Percentiles rank a stretch among this genome's conserved stretches.
These are phyloP conservation scores for Nyctalus aviator DNA, from an alignment of 2,797 vertebrate genomes.

Conservation along the genomic window DNA sequence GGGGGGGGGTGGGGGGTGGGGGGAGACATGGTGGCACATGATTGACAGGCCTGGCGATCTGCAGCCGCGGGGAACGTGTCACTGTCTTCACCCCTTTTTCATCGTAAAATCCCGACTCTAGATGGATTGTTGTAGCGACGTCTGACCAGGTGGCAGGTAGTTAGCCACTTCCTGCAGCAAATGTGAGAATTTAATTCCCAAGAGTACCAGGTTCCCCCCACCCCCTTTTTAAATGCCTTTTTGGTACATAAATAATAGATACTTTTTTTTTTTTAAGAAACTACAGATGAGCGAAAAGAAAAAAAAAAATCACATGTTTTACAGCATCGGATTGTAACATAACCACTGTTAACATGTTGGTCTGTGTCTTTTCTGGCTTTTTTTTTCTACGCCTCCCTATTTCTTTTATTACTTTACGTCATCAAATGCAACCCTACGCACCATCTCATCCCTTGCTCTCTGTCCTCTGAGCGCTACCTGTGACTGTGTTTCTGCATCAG, in stretches of 20 bases:
- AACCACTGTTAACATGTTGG: conserved; percentile 67
- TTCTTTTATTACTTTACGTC: neutral
- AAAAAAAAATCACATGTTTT: conserved; percentile 34
- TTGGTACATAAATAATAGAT: conserved; percentile 50
- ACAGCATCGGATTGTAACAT: conserved; percentile 7
- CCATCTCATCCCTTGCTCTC: neutral
- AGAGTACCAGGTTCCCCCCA: conserved; percentile 60
- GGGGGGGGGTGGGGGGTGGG: neutral
- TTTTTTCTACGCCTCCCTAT: neutral
- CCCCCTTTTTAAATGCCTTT: conserved; percentile 23
- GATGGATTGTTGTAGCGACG: conserved; percentile 79
- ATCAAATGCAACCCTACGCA: neutral
- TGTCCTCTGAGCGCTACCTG: neutral
- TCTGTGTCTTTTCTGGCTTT: neutral
- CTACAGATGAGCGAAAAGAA: conserved; percentile 48
- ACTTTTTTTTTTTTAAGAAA: conserved; percentile 38
- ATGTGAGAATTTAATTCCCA: conserved; percentile 64
- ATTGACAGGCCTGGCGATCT: conserved; percentile 63
- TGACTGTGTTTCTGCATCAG: neutral
- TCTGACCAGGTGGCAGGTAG: conserved; percentile 80
- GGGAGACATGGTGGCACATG: conserved; percentile 52
- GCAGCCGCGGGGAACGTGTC: conserved; percentile 82
- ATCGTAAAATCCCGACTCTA: conserved; percentile 79
- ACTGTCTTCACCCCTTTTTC: conserved; percentile 86
- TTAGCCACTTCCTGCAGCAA: conserved; percentile 65